A percentile compares a stretch with the other conserved stretches of the same genome.
Evolutionary conservation across 2,888 invertebrate species (phyloP).

Genomic region (Gasteruption jaculator): DNA sequence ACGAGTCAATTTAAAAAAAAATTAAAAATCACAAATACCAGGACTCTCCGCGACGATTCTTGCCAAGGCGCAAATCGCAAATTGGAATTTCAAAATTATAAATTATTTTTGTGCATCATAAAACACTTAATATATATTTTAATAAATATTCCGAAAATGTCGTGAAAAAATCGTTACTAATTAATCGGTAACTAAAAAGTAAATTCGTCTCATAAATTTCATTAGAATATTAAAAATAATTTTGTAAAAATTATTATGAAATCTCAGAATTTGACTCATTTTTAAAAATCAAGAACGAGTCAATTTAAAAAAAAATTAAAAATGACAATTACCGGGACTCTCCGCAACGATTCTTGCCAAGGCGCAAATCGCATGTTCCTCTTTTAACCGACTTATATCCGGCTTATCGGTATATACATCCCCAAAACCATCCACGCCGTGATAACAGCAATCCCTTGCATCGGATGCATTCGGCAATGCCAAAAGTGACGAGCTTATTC

Average conservation of each 20-base stretch:
- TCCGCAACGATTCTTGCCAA: conserved; percentile 59
- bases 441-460: conserved; percentile 51
- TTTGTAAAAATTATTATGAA: no score
- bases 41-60: conserved; percentile 57
- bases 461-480: conserved; percentile 41
- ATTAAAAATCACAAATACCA: conserved; percentile 46
- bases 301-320: neutral
- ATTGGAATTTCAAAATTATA: no score
- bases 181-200: no score
- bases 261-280: no score
- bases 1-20: neutral
- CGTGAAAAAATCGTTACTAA: no score
- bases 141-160: no score
- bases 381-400: conserved; percentile 51
- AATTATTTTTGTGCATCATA: no score
- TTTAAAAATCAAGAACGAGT: no score
- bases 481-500: conserved; percentile 56
- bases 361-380: conserved; percentile 59
- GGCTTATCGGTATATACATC: conserved; percentile 56
- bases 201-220: no score
- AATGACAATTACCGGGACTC: conserved; percentile 52
- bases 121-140: no score
- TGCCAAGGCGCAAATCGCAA: conserved; percentile 60
- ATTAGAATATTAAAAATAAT: no score
- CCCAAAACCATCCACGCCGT: conserved; percentile 71